Conservation (phyloP, 2,888 invertebrate genomes). For the Drosophila mimetica region DNA sequence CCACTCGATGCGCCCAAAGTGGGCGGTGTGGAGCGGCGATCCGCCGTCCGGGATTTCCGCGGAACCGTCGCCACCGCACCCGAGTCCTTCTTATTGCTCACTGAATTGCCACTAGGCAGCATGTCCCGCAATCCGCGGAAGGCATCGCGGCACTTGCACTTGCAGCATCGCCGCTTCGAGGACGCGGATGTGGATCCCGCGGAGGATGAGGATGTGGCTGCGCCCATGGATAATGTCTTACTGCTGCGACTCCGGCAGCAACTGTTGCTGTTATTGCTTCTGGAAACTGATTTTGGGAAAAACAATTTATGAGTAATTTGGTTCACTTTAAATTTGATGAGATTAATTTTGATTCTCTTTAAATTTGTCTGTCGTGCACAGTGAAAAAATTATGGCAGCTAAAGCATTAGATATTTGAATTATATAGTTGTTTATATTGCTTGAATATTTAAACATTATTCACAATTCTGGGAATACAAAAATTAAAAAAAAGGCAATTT, state of each 20-base stretch:
- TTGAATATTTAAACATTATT: too few species aligned
- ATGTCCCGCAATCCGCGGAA: slow-evolving; percentile 68
- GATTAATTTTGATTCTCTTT: slow-evolving; percentile 9
- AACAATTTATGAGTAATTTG: slow-evolving; percentile 21
- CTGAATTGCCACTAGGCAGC: slow-evolving; percentile 49
- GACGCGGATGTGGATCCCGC: slow-evolving; percentile 25
- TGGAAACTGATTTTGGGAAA: slow-evolving; percentile 24
- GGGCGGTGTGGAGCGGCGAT: slow-evolving; percentile 62
- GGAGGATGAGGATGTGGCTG: slow-evolving; percentile 37
- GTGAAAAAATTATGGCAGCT: background rate
- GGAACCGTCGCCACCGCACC: slow-evolving; percentile 4
- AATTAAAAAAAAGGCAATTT: too few species aligned
- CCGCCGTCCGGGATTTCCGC: slow-evolving; percentile 49
- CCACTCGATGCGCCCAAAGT: slow-evolving; percentile 31
- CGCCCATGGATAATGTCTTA: slow-evolving; percentile 61
- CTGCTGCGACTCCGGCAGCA: slow-evolving; percentile 81
- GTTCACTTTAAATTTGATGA: slow-evolving; percentile 25
- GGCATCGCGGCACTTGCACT: slow-evolving; percentile 81
- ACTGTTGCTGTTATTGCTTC: slow-evolving; percentile 47
- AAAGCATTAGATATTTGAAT: background rate
- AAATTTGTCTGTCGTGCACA: slow-evolving; percentile 10
- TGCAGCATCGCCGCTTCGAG: slow-evolving; percentile 79
- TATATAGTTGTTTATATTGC: background rate
- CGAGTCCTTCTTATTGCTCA: slow-evolving; percentile 22
- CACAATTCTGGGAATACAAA: too few species aligned